Evolutionary conservation across 2,113 vertebrate species (phyloP), one percentile per base, ranked within the genome.

Genomic region (Empidonax traillii): DNA sequence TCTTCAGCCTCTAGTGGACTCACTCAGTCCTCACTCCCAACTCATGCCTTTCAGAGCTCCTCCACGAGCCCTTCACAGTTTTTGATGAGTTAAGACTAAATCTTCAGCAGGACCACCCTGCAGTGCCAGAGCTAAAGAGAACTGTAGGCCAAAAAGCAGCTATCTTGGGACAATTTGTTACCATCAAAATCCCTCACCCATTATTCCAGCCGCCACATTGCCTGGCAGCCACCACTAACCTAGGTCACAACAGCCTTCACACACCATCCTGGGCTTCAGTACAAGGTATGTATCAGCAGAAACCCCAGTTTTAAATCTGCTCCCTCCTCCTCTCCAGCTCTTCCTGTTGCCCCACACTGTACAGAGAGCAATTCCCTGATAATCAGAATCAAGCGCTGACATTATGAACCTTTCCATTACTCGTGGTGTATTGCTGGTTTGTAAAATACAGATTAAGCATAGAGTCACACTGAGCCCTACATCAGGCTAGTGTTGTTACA

Each of bases 381-480:
- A 90, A 90, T 78, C 20, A 14, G 93, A 90, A 85, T 68, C 86
- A 66, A 93, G 37, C 41, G 0, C 9, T 90, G 90, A 93, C 89
- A 73, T 21, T 55, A 73, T 11, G 21, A 97, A 94, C 61, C 79
- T 85, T 90, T 91, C 89, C 58, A 95, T 91, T 94, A 84, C 59
- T 91, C 55, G 41, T 39, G 56, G 84, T 86, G n/a, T 78, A 81
- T 88, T 93, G 93, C 89, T 80, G 73, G 55, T 94, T 92, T 95
- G 53, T 46, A 89, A 97, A 94, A 91, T 82, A 85, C 3, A 89
- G 83, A 96, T 96, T 96, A 96, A 96, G 72, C 61, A 24, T 1
- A 86, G 41, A 94, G 43, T 68, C 84, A 75, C 14, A 68, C 83
- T 91, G 90, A 93, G 91, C 94, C 63, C 51, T 73, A 95, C 94